Conservation (phyloP, 2,797 vertebrate genomes). For the Lateolabrax maculatus region DNA sequence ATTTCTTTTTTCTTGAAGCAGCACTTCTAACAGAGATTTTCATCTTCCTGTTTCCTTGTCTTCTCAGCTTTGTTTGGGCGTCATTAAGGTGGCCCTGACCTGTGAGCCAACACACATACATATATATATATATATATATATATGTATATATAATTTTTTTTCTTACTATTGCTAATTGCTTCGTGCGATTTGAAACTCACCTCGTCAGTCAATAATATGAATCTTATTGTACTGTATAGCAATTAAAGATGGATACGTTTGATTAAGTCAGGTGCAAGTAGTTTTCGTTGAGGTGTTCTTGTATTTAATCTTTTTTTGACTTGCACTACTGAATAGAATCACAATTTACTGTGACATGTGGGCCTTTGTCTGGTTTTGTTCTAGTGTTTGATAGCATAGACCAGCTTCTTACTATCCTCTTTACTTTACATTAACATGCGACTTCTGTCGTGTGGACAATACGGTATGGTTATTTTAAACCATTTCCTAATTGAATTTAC, state of each 20-base stretch:
- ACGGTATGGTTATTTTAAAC: too few relatives aligned
- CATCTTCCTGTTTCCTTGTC: background rate
- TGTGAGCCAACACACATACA: background rate
- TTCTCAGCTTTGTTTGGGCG: background rate
- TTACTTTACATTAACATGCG: too few relatives aligned
- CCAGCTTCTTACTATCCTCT: background rate
- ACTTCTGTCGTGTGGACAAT: too few relatives aligned
- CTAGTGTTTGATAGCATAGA: background rate
- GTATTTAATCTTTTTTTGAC: background rate
- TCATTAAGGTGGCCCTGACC: background rate
- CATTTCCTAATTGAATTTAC: too few relatives aligned
- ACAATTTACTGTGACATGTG: background rate
- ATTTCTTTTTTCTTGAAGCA: background rate
- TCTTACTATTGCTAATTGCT: too few relatives aligned
- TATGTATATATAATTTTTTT: too few relatives aligned
- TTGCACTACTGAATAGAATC: background rate
- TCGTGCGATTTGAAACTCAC: background rate
- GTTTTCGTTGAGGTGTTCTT: background rate
- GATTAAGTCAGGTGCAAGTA: background rate
- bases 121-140: too few relatives aligned
- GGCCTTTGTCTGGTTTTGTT: background rate
- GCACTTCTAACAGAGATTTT: background rate
- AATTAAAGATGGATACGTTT: background rate
- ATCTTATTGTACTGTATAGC: background rate
- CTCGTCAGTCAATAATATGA: background rate